Conservation (phyloP, 2,888 invertebrate genomes). For the Phymatocera aterrima region DNA sequence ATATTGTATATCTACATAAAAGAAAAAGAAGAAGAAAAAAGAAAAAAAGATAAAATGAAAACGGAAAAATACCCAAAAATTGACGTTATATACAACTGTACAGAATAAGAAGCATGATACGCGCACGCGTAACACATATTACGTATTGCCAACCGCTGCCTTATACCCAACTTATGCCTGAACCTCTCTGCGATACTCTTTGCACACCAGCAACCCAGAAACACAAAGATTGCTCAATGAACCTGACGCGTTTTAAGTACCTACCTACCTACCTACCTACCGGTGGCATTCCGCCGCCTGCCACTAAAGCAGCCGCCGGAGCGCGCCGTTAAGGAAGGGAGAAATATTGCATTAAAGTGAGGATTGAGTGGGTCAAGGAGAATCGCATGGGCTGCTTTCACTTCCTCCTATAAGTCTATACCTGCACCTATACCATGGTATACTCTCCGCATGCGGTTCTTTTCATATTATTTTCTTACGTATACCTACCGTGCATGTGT, state of each 20-base stretch:
- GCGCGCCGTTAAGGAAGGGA: slow-evolving; percentile 68
- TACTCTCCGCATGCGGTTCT: not conserved
- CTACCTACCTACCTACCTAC: not conserved
- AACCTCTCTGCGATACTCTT: not conserved
- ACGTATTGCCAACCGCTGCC: too few relatives aligned
- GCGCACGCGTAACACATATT: too few relatives aligned
- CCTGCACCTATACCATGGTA: not conserved
- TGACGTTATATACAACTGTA: too few relatives aligned
- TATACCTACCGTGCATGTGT: not conserved
- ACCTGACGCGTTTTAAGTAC: slow-evolving; percentile 61
- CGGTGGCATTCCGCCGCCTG: slow-evolving; percentile 60
- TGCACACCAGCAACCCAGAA: not conserved
- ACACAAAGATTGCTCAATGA: slow-evolving; percentile 71
- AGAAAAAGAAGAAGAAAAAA: not conserved
- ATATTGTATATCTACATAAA: not conserved
- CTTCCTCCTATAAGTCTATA: slow-evolving; percentile 72
- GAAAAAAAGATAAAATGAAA: not conserved
- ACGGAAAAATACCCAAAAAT: not conserved
- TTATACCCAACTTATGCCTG: too few relatives aligned
- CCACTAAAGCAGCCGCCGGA: not conserved
- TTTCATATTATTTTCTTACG: not conserved
- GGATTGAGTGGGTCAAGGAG: slow-evolving; percentile 73
- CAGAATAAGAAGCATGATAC: too few relatives aligned
- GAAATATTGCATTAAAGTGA: slow-evolving; percentile 69
- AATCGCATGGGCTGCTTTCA: slow-evolving; percentile 71